Percentiles rank a stretch among this genome's conserved stretches.
Conservation (phyloP, 2,888 invertebrate species). For the Polyploca ridens region DNA sequence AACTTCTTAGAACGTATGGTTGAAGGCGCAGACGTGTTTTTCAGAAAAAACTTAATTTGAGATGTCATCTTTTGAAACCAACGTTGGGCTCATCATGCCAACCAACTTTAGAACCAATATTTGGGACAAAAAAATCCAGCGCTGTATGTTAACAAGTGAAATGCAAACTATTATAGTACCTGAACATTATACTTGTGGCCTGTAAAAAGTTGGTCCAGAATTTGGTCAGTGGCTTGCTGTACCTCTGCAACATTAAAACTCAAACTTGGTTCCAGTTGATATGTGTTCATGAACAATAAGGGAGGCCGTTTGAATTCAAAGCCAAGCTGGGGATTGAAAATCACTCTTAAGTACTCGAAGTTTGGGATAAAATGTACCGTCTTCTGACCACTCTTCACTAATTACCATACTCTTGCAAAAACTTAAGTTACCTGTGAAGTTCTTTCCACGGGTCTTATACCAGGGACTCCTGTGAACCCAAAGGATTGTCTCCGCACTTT, state of each 20-base stretch:
- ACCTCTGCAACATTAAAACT: constrained; percentile 50
- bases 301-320: constrained; percentile 69
- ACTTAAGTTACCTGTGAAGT: constrained; percentile 60
- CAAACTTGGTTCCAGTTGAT: constrained; percentile 57
- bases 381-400: not conserved
- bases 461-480: constrained; percentile 62
- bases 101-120: not conserved
- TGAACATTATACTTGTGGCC: constrained; percentile 64
- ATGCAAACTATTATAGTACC: constrained; percentile 40
- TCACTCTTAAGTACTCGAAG: too few species aligned
- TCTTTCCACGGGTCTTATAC: constrained; percentile 59
- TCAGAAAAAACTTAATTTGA: too few species aligned
- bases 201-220: constrained; percentile 57
- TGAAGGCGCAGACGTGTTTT: too few species aligned
- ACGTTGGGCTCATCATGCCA: too few species aligned
- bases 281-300: constrained; percentile 59
- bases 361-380: too few species aligned
- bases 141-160: not conserved
- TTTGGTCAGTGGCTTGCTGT: constrained; percentile 37
- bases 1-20: too few species aligned
- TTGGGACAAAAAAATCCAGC: not conserved
- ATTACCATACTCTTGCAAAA: not conserved
- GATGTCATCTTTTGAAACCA: too few species aligned
- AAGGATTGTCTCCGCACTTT: constrained; percentile 57
- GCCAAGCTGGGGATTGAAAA: constrained; percentile 45